Evolutionary conservation across 1,140 invertebrate genomes (phyloP).

Genomic region (Drosophila parvula): DNA sequence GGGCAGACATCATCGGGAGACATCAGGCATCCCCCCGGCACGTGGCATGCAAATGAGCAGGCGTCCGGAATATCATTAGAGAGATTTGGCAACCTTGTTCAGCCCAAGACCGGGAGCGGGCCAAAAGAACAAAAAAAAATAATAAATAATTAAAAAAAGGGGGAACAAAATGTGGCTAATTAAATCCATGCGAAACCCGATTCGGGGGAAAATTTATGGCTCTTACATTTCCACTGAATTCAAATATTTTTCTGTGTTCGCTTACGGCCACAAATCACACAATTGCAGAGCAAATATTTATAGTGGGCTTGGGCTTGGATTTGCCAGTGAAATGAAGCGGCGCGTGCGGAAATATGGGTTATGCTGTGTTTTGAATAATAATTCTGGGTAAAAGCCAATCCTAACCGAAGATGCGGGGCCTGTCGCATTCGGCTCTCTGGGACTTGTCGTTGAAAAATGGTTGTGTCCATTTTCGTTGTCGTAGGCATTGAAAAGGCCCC

Average conservation of each 20-base stretch:
- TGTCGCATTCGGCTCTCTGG: too few species aligned
- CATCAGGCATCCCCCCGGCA: conserved; percentile 43
- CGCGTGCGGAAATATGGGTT: conserved; percentile 3
- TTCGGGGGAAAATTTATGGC: conserved; percentile 68
- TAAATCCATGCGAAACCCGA: conserved; percentile 69
- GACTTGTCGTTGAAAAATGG: too few species aligned
- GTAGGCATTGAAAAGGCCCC: too few species aligned
- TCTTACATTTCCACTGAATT: conserved; percentile 63
- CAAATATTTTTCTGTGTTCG: conserved; percentile 54
- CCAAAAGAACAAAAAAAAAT: conserved; percentile 9
- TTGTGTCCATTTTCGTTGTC: too few species aligned
- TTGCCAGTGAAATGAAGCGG: conserved; percentile 4
- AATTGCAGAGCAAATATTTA: conserved; percentile 63
- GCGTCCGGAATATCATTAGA: conserved; percentile 68
- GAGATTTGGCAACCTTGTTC: conserved; percentile 50
- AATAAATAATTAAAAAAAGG: background rate
- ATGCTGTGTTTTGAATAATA: conserved; percentile 11
- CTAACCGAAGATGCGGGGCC: background rate
- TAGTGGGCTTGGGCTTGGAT: background rate
- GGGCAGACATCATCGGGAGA: conserved; percentile 44
- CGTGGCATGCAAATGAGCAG: conserved; percentile 68
- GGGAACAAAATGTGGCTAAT: conserved; percentile 45
- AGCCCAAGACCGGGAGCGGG: conserved; percentile 18
- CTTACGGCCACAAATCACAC: conserved; percentile 34
- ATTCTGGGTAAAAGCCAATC: background rate